Conservation (phyloP, 1,140 invertebrate genomes). For the Procambarus virginalis region DNA sequence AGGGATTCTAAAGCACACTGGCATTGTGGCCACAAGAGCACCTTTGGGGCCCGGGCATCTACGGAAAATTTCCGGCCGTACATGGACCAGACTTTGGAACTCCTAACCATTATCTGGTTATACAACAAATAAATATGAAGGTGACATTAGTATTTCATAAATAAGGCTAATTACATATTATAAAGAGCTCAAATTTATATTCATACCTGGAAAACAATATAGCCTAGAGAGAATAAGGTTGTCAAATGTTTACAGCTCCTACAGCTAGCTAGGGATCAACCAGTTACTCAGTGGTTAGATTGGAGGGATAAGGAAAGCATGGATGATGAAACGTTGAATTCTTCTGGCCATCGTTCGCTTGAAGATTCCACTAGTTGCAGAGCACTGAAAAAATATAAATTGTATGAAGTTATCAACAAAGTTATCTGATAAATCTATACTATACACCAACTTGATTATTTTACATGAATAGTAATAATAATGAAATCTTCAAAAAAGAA, state of each 20-base stretch:
- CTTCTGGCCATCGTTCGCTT: slow-evolving; percentile 67
- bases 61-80: slow-evolving; percentile 49
- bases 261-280: slow-evolving; percentile 61
- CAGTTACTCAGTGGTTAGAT: slow-evolving; percentile 64
- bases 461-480: too few species aligned
- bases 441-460: too few species aligned
- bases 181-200: slow-evolving; percentile 62
- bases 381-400: slow-evolving; percentile 42
- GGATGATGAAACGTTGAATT: slow-evolving; percentile 65
- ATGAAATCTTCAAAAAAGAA: too few species aligned
- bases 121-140: slow-evolving; percentile 63
- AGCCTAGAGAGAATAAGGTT: slow-evolving; percentile 59
- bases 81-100: slow-evolving; percentile 28
- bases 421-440: neutral
- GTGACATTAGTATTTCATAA: slow-evolving; percentile 60
- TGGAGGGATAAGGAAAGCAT: slow-evolving; percentile 69
- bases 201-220: slow-evolving; percentile 60
- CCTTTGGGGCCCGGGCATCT: slow-evolving; percentile 62
- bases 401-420: neutral
- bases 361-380: slow-evolving; percentile 66
- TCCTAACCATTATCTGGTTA: slow-evolving; percentile 63
- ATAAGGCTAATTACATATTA: slow-evolving; percentile 63
- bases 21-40: slow-evolving; percentile 60
- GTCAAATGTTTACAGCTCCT: slow-evolving; percentile 58
- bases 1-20: slow-evolving; percentile 61